A percentile compares a stretch with the other conserved stretches of the same genome.
Evolutionary conservation across 37 sponge, comb jelly and placozoan species (phyloP).

Genomic region (Axinella damicornis): DNA sequence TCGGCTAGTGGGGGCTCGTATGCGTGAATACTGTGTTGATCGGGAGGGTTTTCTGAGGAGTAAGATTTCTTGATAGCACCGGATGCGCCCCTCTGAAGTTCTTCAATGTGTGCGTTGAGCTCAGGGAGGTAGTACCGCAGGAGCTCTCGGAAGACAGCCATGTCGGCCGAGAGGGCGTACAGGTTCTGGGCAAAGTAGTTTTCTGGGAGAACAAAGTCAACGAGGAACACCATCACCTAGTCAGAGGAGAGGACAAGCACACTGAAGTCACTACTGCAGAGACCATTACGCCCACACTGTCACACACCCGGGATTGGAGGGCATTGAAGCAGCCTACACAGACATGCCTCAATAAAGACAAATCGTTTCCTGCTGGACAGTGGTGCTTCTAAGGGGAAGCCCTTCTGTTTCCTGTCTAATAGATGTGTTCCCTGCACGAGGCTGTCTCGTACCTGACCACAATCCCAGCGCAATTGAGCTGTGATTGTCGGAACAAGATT

Average conservation of each 20-base stretch:
- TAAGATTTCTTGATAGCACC: conserved; percentile 48
- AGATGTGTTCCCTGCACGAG: too few relatives aligned
- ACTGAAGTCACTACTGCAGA: too few relatives aligned
- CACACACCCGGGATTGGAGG: too few relatives aligned
- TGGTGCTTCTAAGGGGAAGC: too few relatives aligned
- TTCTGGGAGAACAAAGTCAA: conserved; percentile 85
- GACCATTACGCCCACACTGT: too few relatives aligned
- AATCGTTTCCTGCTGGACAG: too few relatives aligned
- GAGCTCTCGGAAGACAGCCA: conserved; percentile 81
- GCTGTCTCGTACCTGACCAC: too few relatives aligned
- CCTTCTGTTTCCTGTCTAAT: too few relatives aligned
- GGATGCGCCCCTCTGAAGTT: conserved; percentile 42
- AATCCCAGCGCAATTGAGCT: neutral
- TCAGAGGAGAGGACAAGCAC: too few relatives aligned
- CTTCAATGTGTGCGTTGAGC: conserved; percentile 74
- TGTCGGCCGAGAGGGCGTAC: conserved; percentile 79
- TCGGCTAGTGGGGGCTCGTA: conserved; percentile 93
- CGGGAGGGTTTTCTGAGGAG: conserved; percentile 62
- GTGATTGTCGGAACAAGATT: neutral
- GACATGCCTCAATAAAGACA: too few relatives aligned
- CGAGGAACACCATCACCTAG: conserved; percentile 83
- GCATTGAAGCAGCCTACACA: too few relatives aligned
- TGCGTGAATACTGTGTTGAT: conserved; percentile 29
- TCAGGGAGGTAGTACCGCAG: conserved; percentile 75
- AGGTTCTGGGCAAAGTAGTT: conserved; percentile 91